phyloP scores from a whole-genome alignment of 2,888 invertebrate genomes.

The Megalurothrips usitatus region DNA sequence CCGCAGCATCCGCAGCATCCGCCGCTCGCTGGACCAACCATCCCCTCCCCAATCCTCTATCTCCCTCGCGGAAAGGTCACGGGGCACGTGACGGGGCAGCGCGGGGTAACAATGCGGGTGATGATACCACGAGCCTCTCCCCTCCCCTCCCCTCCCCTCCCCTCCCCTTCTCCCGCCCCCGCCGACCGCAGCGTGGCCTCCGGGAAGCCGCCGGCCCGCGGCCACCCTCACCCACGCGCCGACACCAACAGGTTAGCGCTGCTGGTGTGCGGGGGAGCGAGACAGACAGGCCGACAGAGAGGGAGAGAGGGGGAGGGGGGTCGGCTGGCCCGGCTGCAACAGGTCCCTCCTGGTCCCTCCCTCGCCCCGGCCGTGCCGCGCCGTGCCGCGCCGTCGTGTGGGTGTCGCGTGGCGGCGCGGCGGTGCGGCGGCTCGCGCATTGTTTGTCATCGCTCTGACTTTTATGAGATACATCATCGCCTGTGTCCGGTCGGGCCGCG shows the following conservation, averaged over 20 bases:
- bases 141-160: background rate
- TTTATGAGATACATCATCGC: background rate
- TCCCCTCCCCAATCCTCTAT: no score
- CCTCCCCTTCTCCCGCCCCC: background rate
- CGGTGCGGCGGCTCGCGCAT: background rate
- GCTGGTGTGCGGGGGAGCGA: background rate
- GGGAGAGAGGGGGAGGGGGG: no score
- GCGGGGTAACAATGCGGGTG: background rate
- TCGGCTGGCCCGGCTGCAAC: background rate
- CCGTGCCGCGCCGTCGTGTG: background rate
- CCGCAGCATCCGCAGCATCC: no score
- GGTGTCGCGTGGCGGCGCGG: no score
- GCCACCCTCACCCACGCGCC: constrained; percentile 1
- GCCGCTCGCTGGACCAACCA: no score
- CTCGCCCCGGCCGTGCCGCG: background rate
- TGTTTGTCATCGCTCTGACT: background rate
- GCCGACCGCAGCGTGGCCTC: background rate
- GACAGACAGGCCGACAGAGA: no score
- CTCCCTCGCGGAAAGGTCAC: no score
- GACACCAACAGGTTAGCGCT: background rate
- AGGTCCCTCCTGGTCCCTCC: background rate
- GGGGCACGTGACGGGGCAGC: no score
- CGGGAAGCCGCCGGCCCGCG: background rate
- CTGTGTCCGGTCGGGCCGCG: background rate
- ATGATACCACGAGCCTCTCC: background rate